Percentiles rank a stretch among this genome's conserved stretches.
These are phyloP conservation scores for Herpailurus yagouaroundi DNA, from an alignment of 2,113 vertebrate genomes.

Conservation along the genomic window DNA sequence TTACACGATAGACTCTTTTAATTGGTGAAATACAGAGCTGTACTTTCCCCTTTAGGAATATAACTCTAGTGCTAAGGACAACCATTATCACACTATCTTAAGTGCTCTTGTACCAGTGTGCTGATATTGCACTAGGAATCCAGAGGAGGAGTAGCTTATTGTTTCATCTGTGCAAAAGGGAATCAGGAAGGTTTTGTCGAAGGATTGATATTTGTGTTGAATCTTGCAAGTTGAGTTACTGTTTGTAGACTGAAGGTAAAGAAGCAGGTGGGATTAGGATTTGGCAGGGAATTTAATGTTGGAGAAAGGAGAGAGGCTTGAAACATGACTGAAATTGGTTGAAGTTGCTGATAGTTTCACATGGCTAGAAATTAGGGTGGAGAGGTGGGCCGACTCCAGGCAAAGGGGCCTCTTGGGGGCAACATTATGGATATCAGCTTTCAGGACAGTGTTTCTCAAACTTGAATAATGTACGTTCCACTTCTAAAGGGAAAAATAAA, in stretches of 20 bases:
- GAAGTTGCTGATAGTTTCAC: neutral
- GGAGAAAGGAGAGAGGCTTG: neutral
- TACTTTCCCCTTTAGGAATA: neutral
- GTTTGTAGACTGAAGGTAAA: constrained; percentile 10
- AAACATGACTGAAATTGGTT: neutral
- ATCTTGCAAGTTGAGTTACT: neutral
- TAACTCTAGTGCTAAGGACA: neutral
- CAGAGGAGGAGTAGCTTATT: neutral
- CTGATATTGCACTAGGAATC: neutral
- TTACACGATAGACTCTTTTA: neutral
- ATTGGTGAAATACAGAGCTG: neutral
- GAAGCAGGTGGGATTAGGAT: neutral
- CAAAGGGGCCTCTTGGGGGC: neutral
- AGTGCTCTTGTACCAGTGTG: neutral
- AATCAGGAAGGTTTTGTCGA: neutral
- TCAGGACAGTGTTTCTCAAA: neutral
- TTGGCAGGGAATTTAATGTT: neutral
- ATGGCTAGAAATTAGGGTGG: neutral
- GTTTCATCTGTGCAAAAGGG: neutral
- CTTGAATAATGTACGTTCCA: neutral
- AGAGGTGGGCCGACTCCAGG: neutral
- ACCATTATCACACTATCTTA: neutral
- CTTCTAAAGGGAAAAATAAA: neutral
- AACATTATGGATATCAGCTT: neutral
- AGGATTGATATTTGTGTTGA: neutral